phyloP scores from a whole-genome alignment of 2,113 vertebrate species.

The Telmatochromis sp. region DNA sequence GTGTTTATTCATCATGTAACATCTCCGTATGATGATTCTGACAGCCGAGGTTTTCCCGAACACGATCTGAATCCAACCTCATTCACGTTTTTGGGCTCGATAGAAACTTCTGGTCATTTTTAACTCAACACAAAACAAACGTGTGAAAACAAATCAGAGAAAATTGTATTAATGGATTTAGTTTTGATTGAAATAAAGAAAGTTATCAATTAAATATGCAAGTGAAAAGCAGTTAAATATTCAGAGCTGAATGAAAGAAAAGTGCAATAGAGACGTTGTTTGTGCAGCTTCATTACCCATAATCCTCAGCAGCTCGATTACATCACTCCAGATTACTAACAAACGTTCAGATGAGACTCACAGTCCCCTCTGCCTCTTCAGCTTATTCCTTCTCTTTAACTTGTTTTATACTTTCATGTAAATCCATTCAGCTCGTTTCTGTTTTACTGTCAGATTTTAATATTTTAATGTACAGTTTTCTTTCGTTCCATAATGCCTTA shows the following conservation, averaged over 20 bases:
- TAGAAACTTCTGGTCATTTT: background rate
- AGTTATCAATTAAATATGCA: background rate
- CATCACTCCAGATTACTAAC: background rate
- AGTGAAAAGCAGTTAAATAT: background rate
- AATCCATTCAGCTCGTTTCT: background rate
- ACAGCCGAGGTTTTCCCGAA: rapidly evolving
- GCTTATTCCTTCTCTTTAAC: background rate
- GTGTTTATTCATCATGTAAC: background rate
- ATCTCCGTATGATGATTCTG: rapidly evolving
- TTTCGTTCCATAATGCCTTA: slow-evolving; percentile 44
- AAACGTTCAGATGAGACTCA: background rate
- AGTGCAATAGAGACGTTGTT: background rate
- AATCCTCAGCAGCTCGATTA: background rate
- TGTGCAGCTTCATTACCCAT: background rate
- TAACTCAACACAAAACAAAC: background rate
- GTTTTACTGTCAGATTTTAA: background rate
- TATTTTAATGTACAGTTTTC: slow-evolving; percentile 31
- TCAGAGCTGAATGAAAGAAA: background rate
- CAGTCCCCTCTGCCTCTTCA: background rate
- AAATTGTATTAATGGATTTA: rapidly evolving
- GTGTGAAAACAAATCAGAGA: background rate
- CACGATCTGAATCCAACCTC: background rate
- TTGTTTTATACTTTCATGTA: slow-evolving; percentile 4
- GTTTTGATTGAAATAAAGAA: background rate
- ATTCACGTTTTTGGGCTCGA: background rate